Percentiles rank a stretch among this genome's conserved stretches.
Conservation (phyloP, 2,113 vertebrate genomes). For the Ptychochromis oligacanthus region DNA sequence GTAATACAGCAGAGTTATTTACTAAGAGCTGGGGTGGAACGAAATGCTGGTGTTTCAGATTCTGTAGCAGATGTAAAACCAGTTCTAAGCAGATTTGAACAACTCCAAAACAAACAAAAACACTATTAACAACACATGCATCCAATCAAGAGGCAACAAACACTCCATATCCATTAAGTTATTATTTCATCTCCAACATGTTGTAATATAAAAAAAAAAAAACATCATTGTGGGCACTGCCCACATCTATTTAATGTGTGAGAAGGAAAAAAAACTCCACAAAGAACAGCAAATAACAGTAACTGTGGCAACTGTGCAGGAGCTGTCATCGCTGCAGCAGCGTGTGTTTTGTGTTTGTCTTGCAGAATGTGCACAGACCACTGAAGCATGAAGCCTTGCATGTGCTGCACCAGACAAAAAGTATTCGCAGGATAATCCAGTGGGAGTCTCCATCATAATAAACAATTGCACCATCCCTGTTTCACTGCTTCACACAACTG, state of each 20-base stretch:
- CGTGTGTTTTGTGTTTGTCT: conserved; percentile 17
- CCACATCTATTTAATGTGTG: neutral
- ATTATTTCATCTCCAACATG: neutral
- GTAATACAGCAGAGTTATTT: accelerated
- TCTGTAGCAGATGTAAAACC: neutral
- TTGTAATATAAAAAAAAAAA: neutral
- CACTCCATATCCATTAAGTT: neutral
- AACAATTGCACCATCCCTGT: neutral
- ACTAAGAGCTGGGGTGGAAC: neutral
- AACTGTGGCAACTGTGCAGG: conserved; percentile 27
- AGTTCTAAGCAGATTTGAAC: neutral
- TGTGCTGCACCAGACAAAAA: conserved; percentile 6
- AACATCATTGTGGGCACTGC: neutral
- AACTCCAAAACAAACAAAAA: neutral
- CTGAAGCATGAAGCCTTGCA: neutral
- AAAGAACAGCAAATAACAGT: neutral
- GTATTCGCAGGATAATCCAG: neutral
- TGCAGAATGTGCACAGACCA: neutral
- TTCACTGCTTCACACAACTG: neutral
- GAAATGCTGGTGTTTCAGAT: neutral
- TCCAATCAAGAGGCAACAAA: neutral
- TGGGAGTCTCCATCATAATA: neutral
- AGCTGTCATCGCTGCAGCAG: conserved; percentile 12
- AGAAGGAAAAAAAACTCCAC: neutral
- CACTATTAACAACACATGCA: neutral